Evolutionary conservation across 1,140 invertebrate genomes (phyloP).

Genomic region (Macrosteles quadrilineatus): DNA sequence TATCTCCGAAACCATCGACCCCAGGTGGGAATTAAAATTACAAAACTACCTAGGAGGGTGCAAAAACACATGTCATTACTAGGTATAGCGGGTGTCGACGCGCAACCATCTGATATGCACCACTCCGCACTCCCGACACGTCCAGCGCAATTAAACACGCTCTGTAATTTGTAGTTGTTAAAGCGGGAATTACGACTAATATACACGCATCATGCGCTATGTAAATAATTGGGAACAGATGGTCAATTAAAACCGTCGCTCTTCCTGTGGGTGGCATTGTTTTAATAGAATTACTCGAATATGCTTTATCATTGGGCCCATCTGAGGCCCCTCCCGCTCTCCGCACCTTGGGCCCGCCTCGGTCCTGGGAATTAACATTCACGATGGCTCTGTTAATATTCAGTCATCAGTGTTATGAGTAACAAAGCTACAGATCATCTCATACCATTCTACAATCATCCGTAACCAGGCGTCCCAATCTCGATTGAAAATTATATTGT

Average conservation of each 20-base stretch:
- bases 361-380: no score
- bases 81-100: neutral
- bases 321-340: neutral
- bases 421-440: no score
- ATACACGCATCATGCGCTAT: constrained; percentile 15
- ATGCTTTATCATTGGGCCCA: constrained; percentile 16
- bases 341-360: neutral
- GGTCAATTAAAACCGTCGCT: constrained; percentile 7
- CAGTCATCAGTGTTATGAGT: no score
- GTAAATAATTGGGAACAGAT: constrained; percentile 16
- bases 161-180: constrained; percentile 11
- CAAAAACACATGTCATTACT: constrained; percentile 10
- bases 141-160: neutral
- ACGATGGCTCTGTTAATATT: no score
- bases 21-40: neutral
- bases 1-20: no score
- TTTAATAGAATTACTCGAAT: constrained; percentile 15
- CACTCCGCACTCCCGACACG: neutral
- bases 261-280: constrained; percentile 9
- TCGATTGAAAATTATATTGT: no score
- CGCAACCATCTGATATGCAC: neutral
- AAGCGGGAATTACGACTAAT: constrained; percentile 10
- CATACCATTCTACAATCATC: no score
- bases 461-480: no score
- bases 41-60: neutral